phyloP scores from a whole-genome alignment of 2,113 vertebrate genomes.

The Cettia cetti region DNA sequence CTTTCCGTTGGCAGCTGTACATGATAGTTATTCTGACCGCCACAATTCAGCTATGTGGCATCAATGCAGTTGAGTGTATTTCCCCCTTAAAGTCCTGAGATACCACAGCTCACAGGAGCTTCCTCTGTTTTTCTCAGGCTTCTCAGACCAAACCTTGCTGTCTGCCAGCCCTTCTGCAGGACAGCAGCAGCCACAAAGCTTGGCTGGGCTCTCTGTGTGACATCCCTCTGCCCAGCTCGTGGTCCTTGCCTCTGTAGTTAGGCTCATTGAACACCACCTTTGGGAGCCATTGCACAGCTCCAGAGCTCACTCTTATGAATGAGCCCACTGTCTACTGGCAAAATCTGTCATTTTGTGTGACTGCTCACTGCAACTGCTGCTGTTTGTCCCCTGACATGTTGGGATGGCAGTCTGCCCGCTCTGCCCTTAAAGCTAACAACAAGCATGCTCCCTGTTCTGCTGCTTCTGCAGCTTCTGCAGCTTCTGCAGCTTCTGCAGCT shows the following conservation, averaged over 20 bases:
- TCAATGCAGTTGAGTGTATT: slow-evolving; percentile 76
- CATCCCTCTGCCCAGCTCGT: not conserved
- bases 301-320: not conserved
- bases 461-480: not conserved
- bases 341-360: not conserved
- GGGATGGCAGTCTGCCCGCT: not conserved
- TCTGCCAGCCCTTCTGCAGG: not conserved
- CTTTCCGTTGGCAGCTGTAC: slow-evolving; percentile 80
- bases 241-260: not conserved
- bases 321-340: not conserved
- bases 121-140: not conserved
- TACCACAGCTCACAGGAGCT: not conserved
- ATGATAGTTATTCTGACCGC: slow-evolving; percentile 56
- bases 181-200: not conserved
- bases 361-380: not conserved
- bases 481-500: not conserved
- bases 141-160: not conserved
- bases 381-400: not conserved
- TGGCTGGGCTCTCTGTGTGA: not conserved
- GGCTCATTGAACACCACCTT: not conserved
- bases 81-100: not conserved
- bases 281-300: not conserved
- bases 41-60: slow-evolving; percentile 81
- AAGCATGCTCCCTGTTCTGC: not conserved
- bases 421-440: not conserved